Percentiles rank a stretch among this genome's conserved stretches.
phyloP scores from a whole-genome alignment of 2,797 vertebrate genomes.

The Falco cherrug region DNA sequence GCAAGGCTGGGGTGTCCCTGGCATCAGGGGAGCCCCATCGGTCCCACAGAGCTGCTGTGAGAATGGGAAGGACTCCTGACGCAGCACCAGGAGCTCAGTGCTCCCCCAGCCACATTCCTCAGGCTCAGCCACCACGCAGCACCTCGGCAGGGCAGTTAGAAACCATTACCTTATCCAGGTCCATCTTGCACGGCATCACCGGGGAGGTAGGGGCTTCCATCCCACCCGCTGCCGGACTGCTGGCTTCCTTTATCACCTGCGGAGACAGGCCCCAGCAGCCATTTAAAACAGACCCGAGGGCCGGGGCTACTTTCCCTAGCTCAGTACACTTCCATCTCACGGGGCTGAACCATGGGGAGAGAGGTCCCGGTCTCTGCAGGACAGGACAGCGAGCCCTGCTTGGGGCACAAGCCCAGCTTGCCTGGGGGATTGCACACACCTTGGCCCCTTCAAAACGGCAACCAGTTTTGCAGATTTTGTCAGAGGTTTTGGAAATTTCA shows the following conservation, averaged over 20 bases:
- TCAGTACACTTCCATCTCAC: rapidly evolving
- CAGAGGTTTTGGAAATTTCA: background rate
- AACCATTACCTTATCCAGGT: constrained; percentile 89
- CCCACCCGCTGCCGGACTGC: constrained; percentile 76
- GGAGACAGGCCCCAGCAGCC: background rate
- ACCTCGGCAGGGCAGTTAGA: background rate
- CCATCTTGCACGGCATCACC: constrained; percentile 87
- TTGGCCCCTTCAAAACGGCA: background rate
- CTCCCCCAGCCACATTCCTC: rapidly evolving
- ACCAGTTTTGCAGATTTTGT: background rate
- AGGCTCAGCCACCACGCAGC: rapidly evolving
- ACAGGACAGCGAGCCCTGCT: background rate
- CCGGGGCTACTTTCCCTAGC: background rate
- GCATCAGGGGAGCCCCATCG: background rate
- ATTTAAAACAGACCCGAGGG: rapidly evolving
- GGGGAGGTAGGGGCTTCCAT: constrained; percentile 86
- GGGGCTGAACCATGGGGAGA: rapidly evolving
- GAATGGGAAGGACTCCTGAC: rapidly evolving
- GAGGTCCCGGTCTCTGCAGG: background rate
- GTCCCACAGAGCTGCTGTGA: background rate
- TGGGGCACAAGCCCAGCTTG: rapidly evolving
- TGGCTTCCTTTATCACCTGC: constrained; percentile 92
- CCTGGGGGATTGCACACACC: too few relatives aligned
- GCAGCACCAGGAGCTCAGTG: background rate
- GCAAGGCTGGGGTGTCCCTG: rapidly evolving